Conservation (phyloP, 2,113 vertebrate species). For the Catagonus wagneri region DNA sequence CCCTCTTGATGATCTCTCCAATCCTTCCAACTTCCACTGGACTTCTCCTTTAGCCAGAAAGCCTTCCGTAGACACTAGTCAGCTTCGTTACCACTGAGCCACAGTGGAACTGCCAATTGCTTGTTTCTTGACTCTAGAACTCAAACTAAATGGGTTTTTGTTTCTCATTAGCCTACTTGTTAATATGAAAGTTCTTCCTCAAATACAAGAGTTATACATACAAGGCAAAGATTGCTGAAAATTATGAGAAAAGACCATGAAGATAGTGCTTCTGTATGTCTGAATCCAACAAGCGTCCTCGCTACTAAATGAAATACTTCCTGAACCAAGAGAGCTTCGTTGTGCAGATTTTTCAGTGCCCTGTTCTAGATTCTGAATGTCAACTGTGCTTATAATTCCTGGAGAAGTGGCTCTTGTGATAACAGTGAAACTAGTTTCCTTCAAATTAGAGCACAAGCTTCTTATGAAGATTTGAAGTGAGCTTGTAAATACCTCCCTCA, state of each 20-base stretch:
- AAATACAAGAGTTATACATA: neutral
- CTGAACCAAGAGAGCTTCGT: slow-evolving; percentile 37
- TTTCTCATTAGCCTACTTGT: slow-evolving; percentile 3
- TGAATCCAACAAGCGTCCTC: neutral
- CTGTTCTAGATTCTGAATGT: slow-evolving; percentile 28
- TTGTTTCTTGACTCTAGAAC: neutral
- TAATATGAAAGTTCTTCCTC: slow-evolving; percentile 32
- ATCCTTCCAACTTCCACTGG: neutral
- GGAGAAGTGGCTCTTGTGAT: slow-evolving; percentile 10
- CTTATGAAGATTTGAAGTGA: slow-evolving; percentile 41
- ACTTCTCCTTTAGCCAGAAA: neutral
- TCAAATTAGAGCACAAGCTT: neutral
- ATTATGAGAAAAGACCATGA: neutral
- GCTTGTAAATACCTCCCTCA: slow-evolving; percentile 49
- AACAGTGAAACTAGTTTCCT: slow-evolving; percentile 32
- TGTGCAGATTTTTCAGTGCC: slow-evolving; percentile 34
- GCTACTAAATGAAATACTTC: neutral
- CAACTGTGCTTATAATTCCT: slow-evolving; percentile 36
- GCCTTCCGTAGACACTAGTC: no score
- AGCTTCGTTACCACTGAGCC: no score
- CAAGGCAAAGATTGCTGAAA: slow-evolving; percentile 33
- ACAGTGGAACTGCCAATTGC: neutral
- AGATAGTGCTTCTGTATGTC: slow-evolving; percentile 26
- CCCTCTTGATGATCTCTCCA: neutral
- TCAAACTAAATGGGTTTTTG: neutral